These are phyloP conservation scores for Danaus melanippus DNA, from an alignment of 1,140 invertebrate species.

Conservation along the genomic window DNA sequence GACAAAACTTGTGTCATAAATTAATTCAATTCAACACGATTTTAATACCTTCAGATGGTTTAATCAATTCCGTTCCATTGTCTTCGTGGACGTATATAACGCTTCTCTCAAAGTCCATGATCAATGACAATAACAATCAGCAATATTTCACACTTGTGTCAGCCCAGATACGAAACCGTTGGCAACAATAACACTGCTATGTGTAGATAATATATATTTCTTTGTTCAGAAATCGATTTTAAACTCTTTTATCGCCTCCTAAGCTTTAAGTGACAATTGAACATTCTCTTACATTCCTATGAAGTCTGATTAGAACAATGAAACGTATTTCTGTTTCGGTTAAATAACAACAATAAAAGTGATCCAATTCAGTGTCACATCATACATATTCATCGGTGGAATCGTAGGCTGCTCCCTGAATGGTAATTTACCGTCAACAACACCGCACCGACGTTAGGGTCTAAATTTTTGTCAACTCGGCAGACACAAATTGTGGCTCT, in stretches of 20 bases:
- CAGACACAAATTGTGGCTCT: conserved; percentile 14
- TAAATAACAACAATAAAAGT: conserved; percentile 38
- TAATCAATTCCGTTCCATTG: conserved; percentile 9
- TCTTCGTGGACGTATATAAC: neutral
- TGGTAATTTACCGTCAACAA: conserved; percentile 61
- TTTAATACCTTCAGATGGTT: conserved; percentile 27
- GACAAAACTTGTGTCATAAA: conserved; percentile 33
- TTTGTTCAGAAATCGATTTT: conserved; percentile 8
- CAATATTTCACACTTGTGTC: neutral
- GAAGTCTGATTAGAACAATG: conserved; percentile 21
- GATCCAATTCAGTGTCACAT: conserved; percentile 35
- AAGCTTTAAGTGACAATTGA: no score
- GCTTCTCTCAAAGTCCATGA: no score
- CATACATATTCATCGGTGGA: conserved; percentile 60
- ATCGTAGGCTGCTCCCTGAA: conserved; percentile 41
- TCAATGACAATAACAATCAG: no score
- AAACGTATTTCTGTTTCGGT: conserved; percentile 27
- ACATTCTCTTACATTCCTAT: neutral
- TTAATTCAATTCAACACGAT: conserved; percentile 30
- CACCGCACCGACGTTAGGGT: conserved; percentile 28
- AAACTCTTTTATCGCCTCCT: no score
- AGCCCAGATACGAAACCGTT: neutral
- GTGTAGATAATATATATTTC: conserved; percentile 5
- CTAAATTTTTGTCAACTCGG: conserved; percentile 55
- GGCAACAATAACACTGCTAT: neutral